A percentile compares a stretch with the other conserved stretches of the same genome.
Evolutionary conservation across 2,113 vertebrate species (phyloP).

Genomic region (Xyliphius kryptos): DNA sequence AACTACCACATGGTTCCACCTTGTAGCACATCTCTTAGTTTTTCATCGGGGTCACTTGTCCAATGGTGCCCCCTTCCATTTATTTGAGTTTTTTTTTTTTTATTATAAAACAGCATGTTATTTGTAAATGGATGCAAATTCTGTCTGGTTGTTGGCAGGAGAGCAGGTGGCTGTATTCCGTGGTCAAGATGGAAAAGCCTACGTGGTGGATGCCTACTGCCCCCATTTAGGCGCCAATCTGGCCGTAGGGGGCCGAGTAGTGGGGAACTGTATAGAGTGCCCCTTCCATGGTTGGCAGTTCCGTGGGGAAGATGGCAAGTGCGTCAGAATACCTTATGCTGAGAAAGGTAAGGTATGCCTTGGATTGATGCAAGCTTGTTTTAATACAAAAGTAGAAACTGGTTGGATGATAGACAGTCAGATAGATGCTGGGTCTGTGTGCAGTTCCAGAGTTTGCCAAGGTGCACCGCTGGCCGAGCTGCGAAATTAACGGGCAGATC

Average conservation of each 20-base stretch:
- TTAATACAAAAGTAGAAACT: too few relatives aligned
- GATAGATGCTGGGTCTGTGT: too few relatives aligned
- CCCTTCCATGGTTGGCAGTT: slow-evolving; percentile 78
- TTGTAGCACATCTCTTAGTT: too few relatives aligned
- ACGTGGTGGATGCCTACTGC: slow-evolving; percentile 68
- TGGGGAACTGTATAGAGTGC: slow-evolving; percentile 70
- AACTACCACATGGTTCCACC: too few relatives aligned
- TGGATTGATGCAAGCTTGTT: too few relatives aligned
- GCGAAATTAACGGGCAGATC: slow-evolving; percentile 64
- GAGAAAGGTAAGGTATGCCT: slow-evolving; percentile 61
- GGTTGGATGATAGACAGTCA: too few relatives aligned
- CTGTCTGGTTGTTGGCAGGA: slow-evolving; percentile 46
- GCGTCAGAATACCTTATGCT: slow-evolving; percentile 61
- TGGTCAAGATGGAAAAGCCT: slow-evolving; percentile 54
- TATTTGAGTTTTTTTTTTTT: too few relatives aligned
- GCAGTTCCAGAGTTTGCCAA: slow-evolving; percentile 68
- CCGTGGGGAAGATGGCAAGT: slow-evolving; percentile 65
- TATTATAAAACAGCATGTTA: background rate
- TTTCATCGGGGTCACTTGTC: background rate
- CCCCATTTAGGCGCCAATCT: slow-evolving; percentile 74
- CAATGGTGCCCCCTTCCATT: slow-evolving; percentile 7
- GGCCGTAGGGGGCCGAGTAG: slow-evolving; percentile 62
- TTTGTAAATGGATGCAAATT: background rate
- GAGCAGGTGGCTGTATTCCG: slow-evolving; percentile 63
- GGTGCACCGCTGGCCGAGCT: slow-evolving; percentile 61